Conservation (phyloP, 2,113 vertebrate genomes). For the Oreochromis niloticus region DNA sequence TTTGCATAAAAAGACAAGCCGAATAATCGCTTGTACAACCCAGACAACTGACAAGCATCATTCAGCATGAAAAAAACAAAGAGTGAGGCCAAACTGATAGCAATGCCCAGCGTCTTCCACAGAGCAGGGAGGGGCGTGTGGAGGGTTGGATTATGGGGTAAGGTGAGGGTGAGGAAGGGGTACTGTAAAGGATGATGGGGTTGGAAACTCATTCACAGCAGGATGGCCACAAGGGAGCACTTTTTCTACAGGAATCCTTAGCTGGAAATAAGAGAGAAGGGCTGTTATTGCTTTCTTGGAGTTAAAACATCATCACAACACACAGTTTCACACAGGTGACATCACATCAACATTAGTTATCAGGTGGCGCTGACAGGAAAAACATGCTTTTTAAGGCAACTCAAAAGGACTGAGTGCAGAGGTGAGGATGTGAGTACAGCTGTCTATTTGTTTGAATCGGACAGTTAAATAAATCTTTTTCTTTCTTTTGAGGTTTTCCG, state of each 20-base stretch:
- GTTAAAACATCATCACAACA: constrained; percentile 48
- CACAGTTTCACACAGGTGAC: constrained; percentile 31
- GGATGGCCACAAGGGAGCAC: constrained; percentile 75
- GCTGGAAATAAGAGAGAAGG: constrained; percentile 93
- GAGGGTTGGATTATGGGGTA: constrained; percentile 51
- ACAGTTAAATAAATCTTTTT: background rate
- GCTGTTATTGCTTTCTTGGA: constrained; percentile 81
- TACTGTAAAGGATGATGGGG: constrained; percentile 66
- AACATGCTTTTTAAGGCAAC: constrained; percentile 4
- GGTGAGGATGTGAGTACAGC: background rate
- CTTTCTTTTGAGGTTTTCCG: background rate
- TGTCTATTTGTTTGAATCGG: background rate
- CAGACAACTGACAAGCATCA: constrained; percentile 39
- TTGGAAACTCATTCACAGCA: constrained; percentile 76
- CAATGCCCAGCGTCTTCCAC: constrained; percentile 68
- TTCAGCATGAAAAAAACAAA: background rate
- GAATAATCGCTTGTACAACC: constrained; percentile 39
- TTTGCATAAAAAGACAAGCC: constrained; percentile 6
- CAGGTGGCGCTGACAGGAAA: background rate
- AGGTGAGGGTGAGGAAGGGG: constrained; percentile 39
- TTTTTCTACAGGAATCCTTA: constrained; percentile 90
- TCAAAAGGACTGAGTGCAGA: background rate
- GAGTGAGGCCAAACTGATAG: constrained; percentile 53
- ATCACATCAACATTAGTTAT: constrained; percentile 38
- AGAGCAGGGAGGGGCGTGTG: constrained; percentile 41